phyloP scores from a whole-genome alignment of 2,113 vertebrate genomes.

The Megaleporinus macrocephalus region DNA sequence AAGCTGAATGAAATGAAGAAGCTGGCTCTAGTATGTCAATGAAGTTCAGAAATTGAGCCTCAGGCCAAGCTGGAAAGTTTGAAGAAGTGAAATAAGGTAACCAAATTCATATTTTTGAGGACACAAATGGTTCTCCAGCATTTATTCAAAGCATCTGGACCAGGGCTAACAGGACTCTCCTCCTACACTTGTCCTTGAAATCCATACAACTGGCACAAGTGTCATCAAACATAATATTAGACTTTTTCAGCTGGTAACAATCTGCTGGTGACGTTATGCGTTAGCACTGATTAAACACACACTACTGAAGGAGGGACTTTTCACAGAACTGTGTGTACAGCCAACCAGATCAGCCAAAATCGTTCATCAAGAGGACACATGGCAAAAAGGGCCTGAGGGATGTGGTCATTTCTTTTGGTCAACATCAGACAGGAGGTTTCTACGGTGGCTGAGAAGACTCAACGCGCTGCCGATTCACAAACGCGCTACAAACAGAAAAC shows the following conservation, averaged over 20 bases:
- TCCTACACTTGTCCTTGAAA: slow-evolving; percentile 43
- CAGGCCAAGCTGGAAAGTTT: slow-evolving; percentile 8
- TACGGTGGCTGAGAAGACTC: too few species aligned
- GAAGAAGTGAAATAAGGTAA: slow-evolving; percentile 28
- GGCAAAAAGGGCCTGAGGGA: not conserved
- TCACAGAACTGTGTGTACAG: not conserved
- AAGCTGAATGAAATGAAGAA: not conserved
- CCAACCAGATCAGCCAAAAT: not conserved
- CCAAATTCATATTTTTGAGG: not conserved
- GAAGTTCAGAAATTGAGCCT: too few species aligned
- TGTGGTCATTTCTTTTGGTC: not conserved
- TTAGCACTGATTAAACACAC: slow-evolving; percentile 37
- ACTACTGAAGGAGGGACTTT: slow-evolving; percentile 16
- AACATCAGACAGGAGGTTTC: not conserved
- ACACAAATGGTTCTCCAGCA: slow-evolving; percentile 46
- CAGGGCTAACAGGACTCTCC: not conserved
- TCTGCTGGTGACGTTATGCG: slow-evolving; percentile 4
- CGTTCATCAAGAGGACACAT: not conserved
- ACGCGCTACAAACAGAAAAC: too few species aligned
- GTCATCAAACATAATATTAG: slow-evolving; percentile 52
- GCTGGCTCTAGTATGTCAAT: not conserved
- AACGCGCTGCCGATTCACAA: too few species aligned
- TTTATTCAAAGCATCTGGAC: slow-evolving; percentile 65
- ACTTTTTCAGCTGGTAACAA: slow-evolving; percentile 54
- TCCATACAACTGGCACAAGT: slow-evolving; percentile 29